These are phyloP conservation scores for Nemoura dubitans DNA, from an alignment of 2,888 invertebrate species.

Conservation along the genomic window DNA sequence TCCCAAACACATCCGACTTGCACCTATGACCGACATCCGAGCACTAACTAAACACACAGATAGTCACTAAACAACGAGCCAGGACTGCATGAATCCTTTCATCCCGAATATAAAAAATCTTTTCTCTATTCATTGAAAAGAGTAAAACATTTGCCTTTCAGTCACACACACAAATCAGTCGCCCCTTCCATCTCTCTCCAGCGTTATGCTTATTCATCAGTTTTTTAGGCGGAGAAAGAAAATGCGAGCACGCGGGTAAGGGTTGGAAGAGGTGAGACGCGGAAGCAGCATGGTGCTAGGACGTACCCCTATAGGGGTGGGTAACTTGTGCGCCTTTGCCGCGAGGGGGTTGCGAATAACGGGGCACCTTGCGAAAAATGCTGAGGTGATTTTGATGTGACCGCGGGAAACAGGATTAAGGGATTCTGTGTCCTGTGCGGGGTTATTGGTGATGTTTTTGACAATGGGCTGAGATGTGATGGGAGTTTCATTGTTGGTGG, in stretches of 20 bases:
- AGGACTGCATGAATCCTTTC: constrained; percentile 42
- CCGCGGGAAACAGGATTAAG: constrained; percentile 38
- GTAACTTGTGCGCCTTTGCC: neutral
- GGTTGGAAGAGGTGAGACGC: constrained; percentile 35
- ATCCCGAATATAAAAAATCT: constrained; percentile 42
- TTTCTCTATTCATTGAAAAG: constrained; percentile 41
- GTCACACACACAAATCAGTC: constrained; percentile 8
- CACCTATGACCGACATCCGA: constrained; percentile 41
- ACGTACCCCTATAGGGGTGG: constrained; percentile 23
- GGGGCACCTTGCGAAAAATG: constrained; percentile 41
- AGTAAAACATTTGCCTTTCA: constrained; percentile 31
- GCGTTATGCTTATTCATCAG: constrained; percentile 46
- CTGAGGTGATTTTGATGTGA: constrained; percentile 26
- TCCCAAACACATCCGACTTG: neutral
- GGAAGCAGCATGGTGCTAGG: too few relatives aligned
- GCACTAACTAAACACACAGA: constrained; percentile 43
- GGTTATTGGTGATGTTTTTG: neutral
- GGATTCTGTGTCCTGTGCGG: neutral
- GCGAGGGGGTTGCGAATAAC: neutral
- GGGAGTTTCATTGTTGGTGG: neutral
- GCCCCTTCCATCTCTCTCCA: constrained; percentile 39
- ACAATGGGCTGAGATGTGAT: neutral
- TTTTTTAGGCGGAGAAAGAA: constrained; percentile 34
- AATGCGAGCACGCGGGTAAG: constrained; percentile 32
- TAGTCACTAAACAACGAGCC: constrained; percentile 42